Evolutionary conservation across 2,797 vertebrate species (phyloP).

Genomic region (Saxicola maurus): DNA sequence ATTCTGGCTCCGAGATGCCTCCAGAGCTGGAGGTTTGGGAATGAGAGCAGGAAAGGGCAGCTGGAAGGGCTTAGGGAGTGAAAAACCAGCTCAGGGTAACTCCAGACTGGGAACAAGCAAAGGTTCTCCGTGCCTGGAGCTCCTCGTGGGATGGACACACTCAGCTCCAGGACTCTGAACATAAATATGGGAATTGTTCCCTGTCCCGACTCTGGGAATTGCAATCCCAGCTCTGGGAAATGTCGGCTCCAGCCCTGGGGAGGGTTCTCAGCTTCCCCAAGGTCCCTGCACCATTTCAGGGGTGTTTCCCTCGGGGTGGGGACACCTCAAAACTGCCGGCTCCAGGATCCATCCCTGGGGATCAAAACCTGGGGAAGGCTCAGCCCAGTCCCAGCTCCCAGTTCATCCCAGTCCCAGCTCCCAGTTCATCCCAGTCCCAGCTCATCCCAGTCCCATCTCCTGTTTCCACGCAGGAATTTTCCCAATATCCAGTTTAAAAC

Average conservation of each 20-base stretch:
- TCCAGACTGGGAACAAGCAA: background rate
- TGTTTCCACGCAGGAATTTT: fast-evolving
- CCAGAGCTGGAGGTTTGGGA: background rate
- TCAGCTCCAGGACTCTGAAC: background rate
- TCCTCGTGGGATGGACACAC: background rate
- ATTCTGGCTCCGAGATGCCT: background rate
- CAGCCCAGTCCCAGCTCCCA: background rate
- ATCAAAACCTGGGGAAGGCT: background rate
- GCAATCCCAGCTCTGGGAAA: background rate
- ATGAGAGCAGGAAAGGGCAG: background rate
- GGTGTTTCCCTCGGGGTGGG: background rate
- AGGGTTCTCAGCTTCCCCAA: fast-evolving
- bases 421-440: background rate
- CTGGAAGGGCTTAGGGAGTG: background rate
- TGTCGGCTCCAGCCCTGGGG: fast-evolving
- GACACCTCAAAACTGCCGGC: background rate
- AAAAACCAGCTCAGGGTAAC: background rate
- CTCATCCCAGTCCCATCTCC: background rate
- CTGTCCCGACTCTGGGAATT: fast-evolving
- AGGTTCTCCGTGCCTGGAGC: background rate
- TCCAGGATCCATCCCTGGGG: background rate
- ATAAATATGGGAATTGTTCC: fast-evolving
- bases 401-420: background rate
- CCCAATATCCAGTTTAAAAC: no score
- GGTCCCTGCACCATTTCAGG: fast-evolving